Percentiles rank a stretch among this genome's conserved stretches.
Evolutionary conservation across 2,113 vertebrate species (phyloP).

Genomic region (Dipodomys merriami): DNA sequence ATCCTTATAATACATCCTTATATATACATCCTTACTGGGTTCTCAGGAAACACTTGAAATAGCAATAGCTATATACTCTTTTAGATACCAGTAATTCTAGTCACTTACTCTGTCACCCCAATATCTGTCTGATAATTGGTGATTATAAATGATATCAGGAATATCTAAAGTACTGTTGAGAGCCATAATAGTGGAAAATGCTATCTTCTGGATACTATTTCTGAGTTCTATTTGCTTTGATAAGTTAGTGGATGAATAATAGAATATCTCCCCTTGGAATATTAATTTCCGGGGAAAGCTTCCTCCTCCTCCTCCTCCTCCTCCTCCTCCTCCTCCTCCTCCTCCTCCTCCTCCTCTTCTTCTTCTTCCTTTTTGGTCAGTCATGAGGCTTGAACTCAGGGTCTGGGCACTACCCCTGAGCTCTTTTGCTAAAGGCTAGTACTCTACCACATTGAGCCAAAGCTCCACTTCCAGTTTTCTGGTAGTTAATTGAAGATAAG

Average conservation of each 20-base stretch:
- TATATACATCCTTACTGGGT: neutral
- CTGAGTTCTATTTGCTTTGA: neutral
- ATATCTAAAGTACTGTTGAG: neutral
- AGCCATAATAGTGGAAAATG: neutral
- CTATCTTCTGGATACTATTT: neutral
- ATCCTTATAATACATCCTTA: neutral
- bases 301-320: too few relatives aligned
- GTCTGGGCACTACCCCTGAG: too few relatives aligned
- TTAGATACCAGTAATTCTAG: neutral
- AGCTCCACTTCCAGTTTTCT: too few relatives aligned
- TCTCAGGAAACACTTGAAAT: neutral
- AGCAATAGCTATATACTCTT: neutral
- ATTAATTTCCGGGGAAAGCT: neutral
- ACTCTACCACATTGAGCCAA: too few relatives aligned
- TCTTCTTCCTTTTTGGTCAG: too few relatives aligned
- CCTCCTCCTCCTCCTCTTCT: too few relatives aligned
- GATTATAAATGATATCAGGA: neutral
- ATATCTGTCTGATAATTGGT: neutral
- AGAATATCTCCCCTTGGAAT: neutral
- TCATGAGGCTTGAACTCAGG: too few relatives aligned
- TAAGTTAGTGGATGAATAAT: constrained; percentile 17
- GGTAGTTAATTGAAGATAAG: too few relatives aligned
- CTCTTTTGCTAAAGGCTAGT: too few relatives aligned
- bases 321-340: too few relatives aligned
- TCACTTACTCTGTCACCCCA: neutral